Conservation (phyloP, 2,888 invertebrate genomes). For the Campoplex nolae region DNA sequence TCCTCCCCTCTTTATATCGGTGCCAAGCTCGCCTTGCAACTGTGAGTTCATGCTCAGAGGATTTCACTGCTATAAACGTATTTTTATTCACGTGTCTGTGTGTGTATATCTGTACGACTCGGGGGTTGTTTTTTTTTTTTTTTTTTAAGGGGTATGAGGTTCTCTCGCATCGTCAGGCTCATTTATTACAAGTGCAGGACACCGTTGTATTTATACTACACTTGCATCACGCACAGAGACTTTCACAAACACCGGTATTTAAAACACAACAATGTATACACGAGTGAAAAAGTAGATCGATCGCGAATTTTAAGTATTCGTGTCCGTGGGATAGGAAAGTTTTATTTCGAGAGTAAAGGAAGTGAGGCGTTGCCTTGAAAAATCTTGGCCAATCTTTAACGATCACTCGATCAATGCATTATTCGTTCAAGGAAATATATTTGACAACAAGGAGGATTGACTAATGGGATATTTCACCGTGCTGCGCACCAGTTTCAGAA, state of each 20-base stretch:
- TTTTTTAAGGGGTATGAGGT: slow-evolving; percentile 9
- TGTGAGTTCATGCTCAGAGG: slow-evolving; percentile 77
- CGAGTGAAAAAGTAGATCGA: slow-evolving; percentile 49
- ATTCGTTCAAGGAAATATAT: slow-evolving; percentile 37
- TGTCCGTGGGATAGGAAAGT: neutral
- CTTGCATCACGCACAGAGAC: neutral
- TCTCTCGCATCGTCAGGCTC: slow-evolving; percentile 44
- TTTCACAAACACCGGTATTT: neutral
- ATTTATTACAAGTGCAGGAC: slow-evolving; percentile 51
- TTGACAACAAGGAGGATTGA: slow-evolving; percentile 29
- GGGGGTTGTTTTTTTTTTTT: neutral
- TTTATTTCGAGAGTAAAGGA: slow-evolving; percentile 36
- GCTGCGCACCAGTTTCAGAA: neutral
- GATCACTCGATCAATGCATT: slow-evolving; percentile 42
- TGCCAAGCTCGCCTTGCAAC: slow-evolving; percentile 78
- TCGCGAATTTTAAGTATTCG: slow-evolving; percentile 62
- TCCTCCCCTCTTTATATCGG: slow-evolving; percentile 79
- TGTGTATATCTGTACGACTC: neutral
- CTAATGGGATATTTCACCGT: slow-evolving; percentile 25
- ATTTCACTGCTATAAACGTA: slow-evolving; percentile 41
- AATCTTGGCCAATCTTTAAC: slow-evolving; percentile 59
- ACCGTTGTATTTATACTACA: slow-evolving; percentile 2
- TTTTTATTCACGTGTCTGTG: neutral
- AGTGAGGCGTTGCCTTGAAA: slow-evolving; percentile 57
- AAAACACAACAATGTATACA: neutral